Percentiles rank a stretch among this genome's conserved stretches.
Conservation (phyloP, 2,797 vertebrate species). For the Sternarchorhynchus goeldii region DNA sequence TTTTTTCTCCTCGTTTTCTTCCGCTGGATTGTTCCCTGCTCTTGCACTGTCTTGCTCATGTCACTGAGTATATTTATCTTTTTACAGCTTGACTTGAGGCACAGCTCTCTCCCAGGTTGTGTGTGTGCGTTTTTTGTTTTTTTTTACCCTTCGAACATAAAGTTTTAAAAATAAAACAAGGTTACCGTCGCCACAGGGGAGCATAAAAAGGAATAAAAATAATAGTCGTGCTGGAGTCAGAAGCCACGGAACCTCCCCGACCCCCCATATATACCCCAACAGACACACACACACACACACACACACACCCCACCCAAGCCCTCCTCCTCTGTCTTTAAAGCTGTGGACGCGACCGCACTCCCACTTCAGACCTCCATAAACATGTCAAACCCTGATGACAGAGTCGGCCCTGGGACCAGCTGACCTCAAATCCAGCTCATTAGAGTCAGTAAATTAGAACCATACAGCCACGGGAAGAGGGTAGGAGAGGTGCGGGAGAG, state of each 20-base stretch:
- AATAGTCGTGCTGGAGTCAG: conserved; percentile 68
- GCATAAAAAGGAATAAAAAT: conserved; percentile 70
- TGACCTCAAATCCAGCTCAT: conserved; percentile 85
- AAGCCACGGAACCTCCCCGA: conserved; percentile 77
- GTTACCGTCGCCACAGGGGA: conserved; percentile 67
- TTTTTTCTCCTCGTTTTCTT: conserved; percentile 5
- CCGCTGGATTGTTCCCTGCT: conserved; percentile 21
- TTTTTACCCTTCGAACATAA: conserved; percentile 71
- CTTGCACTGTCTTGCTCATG: conserved; percentile 50
- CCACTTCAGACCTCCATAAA: conserved; percentile 85
- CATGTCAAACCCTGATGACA: conserved; percentile 83
- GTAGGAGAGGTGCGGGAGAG: conserved; percentile 56
- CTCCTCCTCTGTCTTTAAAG: conserved; percentile 74
- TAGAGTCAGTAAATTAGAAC: conserved; percentile 82
- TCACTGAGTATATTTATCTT: conserved; percentile 76
- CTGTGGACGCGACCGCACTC: conserved; percentile 76
- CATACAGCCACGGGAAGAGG: conserved; percentile 72
- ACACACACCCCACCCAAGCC: conserved; percentile 61
- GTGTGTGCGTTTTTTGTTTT: conserved; percentile 25
- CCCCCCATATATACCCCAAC: conserved; percentile 68
- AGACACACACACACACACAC: conserved; percentile 43
- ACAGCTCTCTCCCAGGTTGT: conserved; percentile 71
- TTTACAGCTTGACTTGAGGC: conserved; percentile 77
- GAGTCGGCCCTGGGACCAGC: conserved; percentile 77
- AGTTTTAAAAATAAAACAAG: conserved; percentile 78